Base-by-base conservation (phyloP, 2,888 invertebrate genomes). In the Epirrita christyi region DNA sequence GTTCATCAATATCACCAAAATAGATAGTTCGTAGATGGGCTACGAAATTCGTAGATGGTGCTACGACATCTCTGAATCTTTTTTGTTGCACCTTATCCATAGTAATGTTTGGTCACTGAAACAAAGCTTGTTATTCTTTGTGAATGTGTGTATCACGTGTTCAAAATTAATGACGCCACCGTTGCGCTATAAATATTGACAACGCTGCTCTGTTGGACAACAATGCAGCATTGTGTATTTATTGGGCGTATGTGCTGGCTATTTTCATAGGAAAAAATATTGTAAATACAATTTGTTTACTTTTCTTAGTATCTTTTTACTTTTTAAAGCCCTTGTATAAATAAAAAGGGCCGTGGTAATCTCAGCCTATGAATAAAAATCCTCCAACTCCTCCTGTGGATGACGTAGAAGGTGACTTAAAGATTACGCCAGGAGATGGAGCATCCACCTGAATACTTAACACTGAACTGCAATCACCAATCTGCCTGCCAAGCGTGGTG, bases 121-220 rank as follows among this genome's bases (percentile, higher is more conserved):
- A 1, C 8, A 32, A 32, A 29, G 21, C 8, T 37, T 5, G 13
- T 37, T 28, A 7, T 43, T 28, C 28, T 38, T 11, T 7, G 37
- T 13, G 44, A 8, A 48, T 37, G 61, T 66, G 62, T 70, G 70
- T 72, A 50, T 59, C 51, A n/a, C 13, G 15, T 21, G 15, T 49
- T 46, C 66, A 52, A 68, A 74, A 72, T 76, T 75, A 75, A 76
- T 75, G 75, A 72, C 73, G 70, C 72, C 72, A 72, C 71, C 63
- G 63, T 66, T 38, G 64, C 66, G 66, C 64, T 63, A 73, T 77
- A 75, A 77, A 77, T 77, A 77, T 77, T 75, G 77, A 76, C 76
- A 73, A 64, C 72, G 66, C 62, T 41, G 49, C 11, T 41, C 41
- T 15, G 41, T 15, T 27, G 43, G 13, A 43, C 50, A 36, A 37